These are phyloP conservation scores for Caenorhabditis uteleia DNA, from an alignment of 2,888 invertebrate genomes.

Conservation along the genomic window DNA sequence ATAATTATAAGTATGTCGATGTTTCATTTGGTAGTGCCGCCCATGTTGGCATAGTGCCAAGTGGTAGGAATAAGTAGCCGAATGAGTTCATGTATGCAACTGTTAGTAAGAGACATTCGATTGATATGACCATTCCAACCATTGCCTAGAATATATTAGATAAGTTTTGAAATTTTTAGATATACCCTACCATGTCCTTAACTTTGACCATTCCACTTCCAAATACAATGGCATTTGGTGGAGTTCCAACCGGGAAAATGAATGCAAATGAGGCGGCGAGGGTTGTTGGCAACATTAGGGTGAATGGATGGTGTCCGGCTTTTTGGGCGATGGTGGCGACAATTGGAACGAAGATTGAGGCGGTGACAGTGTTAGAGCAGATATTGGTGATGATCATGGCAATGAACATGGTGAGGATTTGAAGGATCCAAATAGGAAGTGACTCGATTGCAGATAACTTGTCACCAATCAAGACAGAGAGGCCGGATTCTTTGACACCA, in stretches of 20 bases:
- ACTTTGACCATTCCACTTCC: constrained; percentile 58
- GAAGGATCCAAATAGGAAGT: constrained; percentile 77
- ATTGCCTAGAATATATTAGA: constrained; percentile 41
- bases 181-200: constrained; percentile 52
- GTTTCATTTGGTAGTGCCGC: constrained; percentile 19
- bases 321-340: constrained; percentile 73
- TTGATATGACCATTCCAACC: constrained; percentile 42
- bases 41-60: constrained; percentile 35
- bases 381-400: constrained; percentile 86
- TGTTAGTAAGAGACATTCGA: constrained; percentile 42
- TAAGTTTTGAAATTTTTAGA: background rate
- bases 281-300: constrained; percentile 75
- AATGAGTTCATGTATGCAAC: constrained; percentile 50
- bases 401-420: constrained; percentile 79
- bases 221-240: constrained; percentile 86
- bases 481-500: constrained; percentile 75
- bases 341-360: constrained; percentile 85
- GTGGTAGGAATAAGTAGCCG: constrained; percentile 39
- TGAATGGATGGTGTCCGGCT: constrained; percentile 52
- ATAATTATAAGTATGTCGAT: no score
- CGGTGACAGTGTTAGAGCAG: constrained; percentile 83
- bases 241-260: constrained; percentile 79
- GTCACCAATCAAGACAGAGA: constrained; percentile 80
- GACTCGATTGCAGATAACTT: constrained; percentile 78
- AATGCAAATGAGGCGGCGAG: constrained; percentile 72